These are phyloP conservation scores for Typhlichthys subterraneus DNA, from an alignment of 2,797 vertebrate genomes.

Conservation along the genomic window DNA sequence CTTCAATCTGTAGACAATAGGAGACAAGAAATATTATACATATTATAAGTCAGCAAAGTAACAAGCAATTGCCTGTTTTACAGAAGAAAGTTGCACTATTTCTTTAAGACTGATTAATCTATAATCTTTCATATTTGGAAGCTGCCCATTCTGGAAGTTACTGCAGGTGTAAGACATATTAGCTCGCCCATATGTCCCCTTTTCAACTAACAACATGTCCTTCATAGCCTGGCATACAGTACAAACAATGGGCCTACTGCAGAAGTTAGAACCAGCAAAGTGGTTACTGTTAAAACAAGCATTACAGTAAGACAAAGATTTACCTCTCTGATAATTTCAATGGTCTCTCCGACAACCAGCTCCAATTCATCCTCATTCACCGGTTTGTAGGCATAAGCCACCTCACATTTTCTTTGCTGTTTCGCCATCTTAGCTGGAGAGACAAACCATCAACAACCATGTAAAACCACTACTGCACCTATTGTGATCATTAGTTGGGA, in stretches of 20 bases:
- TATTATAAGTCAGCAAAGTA: background rate
- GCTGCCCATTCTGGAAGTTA: too few species aligned
- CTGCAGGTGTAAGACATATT: too few species aligned
- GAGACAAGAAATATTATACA: background rate
- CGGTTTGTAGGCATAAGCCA: constrained; percentile 72
- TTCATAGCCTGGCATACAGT: too few species aligned
- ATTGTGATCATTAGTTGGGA: background rate
- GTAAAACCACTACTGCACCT: background rate
- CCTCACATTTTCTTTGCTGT: constrained; percentile 80
- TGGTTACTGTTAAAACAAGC: background rate
- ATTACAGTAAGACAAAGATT: background rate
- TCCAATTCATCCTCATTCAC: constrained; percentile 79
- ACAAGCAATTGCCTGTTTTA: too few species aligned
- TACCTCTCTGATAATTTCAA: constrained; percentile 85
- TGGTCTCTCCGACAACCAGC: constrained; percentile 75
- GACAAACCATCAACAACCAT: constrained; percentile 24
- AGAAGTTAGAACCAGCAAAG: too few species aligned
- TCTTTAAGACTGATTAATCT: too few species aligned
- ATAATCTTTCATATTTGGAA: too few species aligned
- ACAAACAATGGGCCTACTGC: too few species aligned
- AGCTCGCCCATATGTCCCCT: too few species aligned
- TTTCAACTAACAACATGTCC: too few species aligned
- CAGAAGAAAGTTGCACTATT: too few species aligned
- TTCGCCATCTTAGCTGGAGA: constrained; percentile 71
- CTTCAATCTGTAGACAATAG: constrained; percentile 82